These are phyloP conservation scores for Pantelozetes paolii DNA, from an alignment of 2,888 invertebrate genomes.

Conservation along the genomic window DNA sequence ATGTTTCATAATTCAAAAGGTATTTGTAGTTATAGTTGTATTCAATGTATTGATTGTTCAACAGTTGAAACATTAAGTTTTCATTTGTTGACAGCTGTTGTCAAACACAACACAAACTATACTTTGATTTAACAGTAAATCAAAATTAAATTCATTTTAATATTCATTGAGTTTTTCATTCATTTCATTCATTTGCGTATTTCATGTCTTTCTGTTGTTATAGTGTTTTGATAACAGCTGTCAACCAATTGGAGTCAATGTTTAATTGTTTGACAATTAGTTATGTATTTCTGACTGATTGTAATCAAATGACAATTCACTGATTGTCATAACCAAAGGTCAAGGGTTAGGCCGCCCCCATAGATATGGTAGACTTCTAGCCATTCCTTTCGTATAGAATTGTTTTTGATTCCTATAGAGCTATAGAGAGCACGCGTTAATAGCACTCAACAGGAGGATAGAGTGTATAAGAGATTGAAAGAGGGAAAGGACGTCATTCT, in stretches of 20 bases:
- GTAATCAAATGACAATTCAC: not conserved
- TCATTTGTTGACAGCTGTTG: not conserved
- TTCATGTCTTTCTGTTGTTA: too few relatives aligned
- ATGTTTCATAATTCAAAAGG: slow-evolving; percentile 65
- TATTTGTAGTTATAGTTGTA: slow-evolving; percentile 49
- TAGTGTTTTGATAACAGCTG: too few relatives aligned
- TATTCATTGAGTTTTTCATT: too few relatives aligned
- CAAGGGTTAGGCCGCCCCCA: slow-evolving; percentile 30
- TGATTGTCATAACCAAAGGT: not conserved
- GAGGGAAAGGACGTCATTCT: not conserved
- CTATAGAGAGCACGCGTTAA: slow-evolving; percentile 34
- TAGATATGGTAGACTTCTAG: not conserved
- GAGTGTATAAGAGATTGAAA: not conserved
- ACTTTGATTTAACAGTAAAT: too few relatives aligned
- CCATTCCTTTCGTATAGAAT: not conserved
- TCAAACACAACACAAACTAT: too few relatives aligned
- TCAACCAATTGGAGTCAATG: too few relatives aligned
- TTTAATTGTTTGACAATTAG: too few relatives aligned
- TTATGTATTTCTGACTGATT: too few relatives aligned
- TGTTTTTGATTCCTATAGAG: slow-evolving; percentile 29
- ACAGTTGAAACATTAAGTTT: not conserved
- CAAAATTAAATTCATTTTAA: too few relatives aligned
- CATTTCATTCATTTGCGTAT: too few relatives aligned
- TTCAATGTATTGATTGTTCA: not conserved
- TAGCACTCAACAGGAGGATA: not conserved